Evolutionary conservation across 1,140 invertebrate genomes (phyloP).

Genomic region (Tigriopus japonicus): DNA sequence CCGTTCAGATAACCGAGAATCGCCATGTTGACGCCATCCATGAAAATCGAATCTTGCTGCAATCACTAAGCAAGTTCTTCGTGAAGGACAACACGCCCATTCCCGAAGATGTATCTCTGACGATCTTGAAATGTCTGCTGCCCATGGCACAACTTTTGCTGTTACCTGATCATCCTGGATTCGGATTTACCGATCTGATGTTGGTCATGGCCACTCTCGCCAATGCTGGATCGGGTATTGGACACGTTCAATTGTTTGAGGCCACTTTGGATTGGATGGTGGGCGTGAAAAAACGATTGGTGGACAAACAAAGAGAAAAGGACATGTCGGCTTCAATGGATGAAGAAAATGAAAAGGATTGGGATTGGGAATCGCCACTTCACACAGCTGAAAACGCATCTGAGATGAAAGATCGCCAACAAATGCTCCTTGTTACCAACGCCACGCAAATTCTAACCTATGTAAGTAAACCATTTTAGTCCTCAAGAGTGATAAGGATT

Average conservation of each 20-base stretch:
- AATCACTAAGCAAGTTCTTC: not conserved
- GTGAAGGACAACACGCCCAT: constrained; percentile 23
- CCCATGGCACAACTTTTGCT: constrained; percentile 49
- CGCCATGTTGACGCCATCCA: constrained; percentile 4
- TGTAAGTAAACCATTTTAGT: no score
- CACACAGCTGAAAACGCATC: not conserved
- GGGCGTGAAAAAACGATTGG: no score
- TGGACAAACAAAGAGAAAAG: not conserved
- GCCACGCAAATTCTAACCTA: not conserved
- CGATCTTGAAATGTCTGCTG: constrained; percentile 52
- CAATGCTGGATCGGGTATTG: constrained; percentile 49
- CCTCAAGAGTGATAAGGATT: no score
- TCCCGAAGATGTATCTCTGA: constrained; percentile 44
- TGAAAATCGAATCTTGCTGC: not conserved
- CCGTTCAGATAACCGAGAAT: not conserved
- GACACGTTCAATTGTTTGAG: constrained; percentile 56
- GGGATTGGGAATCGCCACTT: not conserved
- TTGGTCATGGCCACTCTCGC: constrained; percentile 57
- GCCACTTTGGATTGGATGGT: constrained; percentile 54
- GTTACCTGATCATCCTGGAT: constrained; percentile 39
- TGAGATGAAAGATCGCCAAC: not conserved
- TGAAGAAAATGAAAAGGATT: constrained; percentile 17
- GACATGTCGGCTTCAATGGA: not conserved
- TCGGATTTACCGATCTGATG: constrained; percentile 60
- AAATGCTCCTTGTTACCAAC: not conserved